Percentiles rank a stretch among this genome's conserved stretches.
Conservation (phyloP, 2,113 vertebrate genomes). For the Oenanthe melanoleuca region DNA sequence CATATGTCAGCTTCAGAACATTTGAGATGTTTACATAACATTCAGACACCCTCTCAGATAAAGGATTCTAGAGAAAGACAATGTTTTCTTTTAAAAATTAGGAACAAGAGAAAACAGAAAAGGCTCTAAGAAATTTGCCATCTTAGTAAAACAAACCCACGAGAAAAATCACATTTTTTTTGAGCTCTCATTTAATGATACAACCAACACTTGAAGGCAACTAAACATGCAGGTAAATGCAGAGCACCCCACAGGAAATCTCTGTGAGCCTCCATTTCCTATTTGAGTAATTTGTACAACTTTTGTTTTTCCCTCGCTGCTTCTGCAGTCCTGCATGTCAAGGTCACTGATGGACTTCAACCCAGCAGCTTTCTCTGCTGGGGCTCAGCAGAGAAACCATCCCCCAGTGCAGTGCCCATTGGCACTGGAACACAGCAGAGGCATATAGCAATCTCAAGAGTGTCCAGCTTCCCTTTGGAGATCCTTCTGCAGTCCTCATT, state of each 20-base stretch:
- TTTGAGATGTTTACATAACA: background rate
- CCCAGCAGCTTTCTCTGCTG: background rate
- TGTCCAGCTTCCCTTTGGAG: background rate
- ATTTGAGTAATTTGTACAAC: background rate
- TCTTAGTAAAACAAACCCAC: background rate
- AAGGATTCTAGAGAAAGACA: background rate
- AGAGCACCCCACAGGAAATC: background rate
- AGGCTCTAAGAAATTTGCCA: background rate
- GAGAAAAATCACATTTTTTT: background rate
- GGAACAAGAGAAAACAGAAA: background rate
- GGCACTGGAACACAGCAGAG: background rate
- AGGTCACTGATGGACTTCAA: background rate
- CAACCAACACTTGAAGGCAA: background rate
- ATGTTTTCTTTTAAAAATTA: background rate
- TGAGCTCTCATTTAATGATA: background rate
- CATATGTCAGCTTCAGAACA: background rate
- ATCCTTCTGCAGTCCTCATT: background rate
- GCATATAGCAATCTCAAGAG: rapidly evolving
- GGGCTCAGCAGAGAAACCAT: background rate
- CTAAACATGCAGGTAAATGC: background rate
- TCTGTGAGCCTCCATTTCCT: background rate
- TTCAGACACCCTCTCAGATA: background rate
- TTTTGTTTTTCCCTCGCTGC: background rate
- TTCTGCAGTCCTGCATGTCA: background rate
- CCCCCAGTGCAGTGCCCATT: rapidly evolving